A percentile compares a stretch with the other conserved stretches of the same genome.
Conservation (phyloP, 1,140 invertebrate species). For the Proales similis region DNA sequence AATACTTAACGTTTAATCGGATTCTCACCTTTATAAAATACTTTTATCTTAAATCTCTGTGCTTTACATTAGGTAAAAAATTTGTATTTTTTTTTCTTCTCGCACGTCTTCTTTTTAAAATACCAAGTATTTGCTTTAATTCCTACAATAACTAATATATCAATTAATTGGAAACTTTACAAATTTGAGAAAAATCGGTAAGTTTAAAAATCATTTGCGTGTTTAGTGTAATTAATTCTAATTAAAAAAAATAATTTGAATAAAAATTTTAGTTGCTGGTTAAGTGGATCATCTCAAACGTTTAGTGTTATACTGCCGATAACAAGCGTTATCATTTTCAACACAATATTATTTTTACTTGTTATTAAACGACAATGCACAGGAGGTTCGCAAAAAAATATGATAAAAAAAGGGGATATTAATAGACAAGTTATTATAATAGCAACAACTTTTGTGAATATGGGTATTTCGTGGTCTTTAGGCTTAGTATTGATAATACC, state of each 20-base stretch:
- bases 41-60: constrained; percentile 2
- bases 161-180: constrained; percentile 22
- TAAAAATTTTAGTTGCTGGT: constrained; percentile 23
- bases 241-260: background rate
- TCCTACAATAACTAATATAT: constrained; percentile 12
- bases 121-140: background rate
- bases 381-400: background rate
- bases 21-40: constrained; percentile 2
- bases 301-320: constrained; percentile 5
- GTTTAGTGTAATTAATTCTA: no score
- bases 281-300: background rate
- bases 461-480: constrained; percentile 21
- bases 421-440: constrained; percentile 18
- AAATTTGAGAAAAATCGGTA: background rate
- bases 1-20: constrained; percentile 33
- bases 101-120: background rate
- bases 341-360: constrained; percentile 13
- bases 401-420: constrained; percentile 2
- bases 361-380: constrained; percentile 16
- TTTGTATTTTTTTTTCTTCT: background rate
- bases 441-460: constrained; percentile 23
- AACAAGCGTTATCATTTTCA: background rate
- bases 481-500: constrained; percentile 17
- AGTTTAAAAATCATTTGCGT: background rate
- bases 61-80: constrained; percentile 24